Conservation (phyloP, 2,797 vertebrate species). For the Xiphophorus birchmanni region DNA sequence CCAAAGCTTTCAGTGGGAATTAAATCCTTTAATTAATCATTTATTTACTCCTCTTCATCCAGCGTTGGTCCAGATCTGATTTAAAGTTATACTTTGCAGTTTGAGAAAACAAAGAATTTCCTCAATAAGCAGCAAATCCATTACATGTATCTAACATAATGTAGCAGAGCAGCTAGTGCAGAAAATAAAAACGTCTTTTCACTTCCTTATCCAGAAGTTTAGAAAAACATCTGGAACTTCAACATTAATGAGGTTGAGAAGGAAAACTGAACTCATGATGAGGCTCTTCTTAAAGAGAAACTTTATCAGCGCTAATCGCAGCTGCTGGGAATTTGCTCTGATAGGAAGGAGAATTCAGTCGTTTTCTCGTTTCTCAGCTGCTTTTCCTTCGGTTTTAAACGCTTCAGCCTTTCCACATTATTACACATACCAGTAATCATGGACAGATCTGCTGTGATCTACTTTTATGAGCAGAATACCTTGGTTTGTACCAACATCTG, state of each 20-base stretch:
- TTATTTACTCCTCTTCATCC: slow-evolving; percentile 40
- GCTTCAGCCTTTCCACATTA: too few species aligned
- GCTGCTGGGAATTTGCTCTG: neutral
- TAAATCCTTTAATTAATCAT: slow-evolving; percentile 43
- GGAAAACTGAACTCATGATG: neutral
- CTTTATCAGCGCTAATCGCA: neutral
- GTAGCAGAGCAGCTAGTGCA: neutral
- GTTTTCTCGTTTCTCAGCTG: neutral
- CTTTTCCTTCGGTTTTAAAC: neutral
- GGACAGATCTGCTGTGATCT: neutral
- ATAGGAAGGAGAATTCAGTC: neutral
- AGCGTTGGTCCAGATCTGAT: slow-evolving; percentile 1
- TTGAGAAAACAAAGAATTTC: neutral
- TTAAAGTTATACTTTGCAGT: slow-evolving; percentile 2
- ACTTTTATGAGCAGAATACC: neutral
- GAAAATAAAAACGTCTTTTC: neutral
- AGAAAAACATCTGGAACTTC: neutral
- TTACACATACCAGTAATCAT: neutral
- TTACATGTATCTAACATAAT: neutral
- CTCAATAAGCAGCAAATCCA: neutral
- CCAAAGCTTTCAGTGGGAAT: slow-evolving; percentile 34
- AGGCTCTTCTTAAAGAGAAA: neutral
- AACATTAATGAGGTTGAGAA: neutral
- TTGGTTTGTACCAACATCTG: neutral
- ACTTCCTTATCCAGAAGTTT: neutral